phyloP scores from a whole-genome alignment of 2,113 vertebrate species.

The Bettongia penicillata region DNA sequence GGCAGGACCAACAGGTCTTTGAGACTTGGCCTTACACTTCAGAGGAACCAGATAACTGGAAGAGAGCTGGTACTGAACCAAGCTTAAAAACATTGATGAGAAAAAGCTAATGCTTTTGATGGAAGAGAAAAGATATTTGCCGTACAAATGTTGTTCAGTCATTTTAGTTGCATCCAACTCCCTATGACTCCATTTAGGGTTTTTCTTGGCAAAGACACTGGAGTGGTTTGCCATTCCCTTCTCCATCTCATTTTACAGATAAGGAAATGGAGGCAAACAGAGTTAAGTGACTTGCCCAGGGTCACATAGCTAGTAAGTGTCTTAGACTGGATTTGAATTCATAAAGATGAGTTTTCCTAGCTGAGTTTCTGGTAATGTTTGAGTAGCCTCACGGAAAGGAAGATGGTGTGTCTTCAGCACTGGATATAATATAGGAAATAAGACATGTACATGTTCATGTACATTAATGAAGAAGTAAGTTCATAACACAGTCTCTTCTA shows the following conservation, averaged over 20 bases:
- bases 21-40: neutral
- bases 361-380: neutral
- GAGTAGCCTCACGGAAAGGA: neutral
- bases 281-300: too few species aligned
- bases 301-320: neutral
- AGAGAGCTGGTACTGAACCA: neutral
- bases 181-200: neutral
- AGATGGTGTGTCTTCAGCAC: neutral
- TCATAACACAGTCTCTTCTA: neutral
- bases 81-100: neutral
- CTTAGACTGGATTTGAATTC: neutral
- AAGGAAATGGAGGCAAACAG: too few species aligned
- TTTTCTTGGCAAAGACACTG: too few species aligned
- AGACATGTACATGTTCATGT: too few species aligned
- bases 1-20: neutral
- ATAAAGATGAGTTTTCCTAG: neutral
- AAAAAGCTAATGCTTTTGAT: neutral
- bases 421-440: too few species aligned
- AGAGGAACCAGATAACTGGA: neutral
- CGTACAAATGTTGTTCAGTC: neutral
- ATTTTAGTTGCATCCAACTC: too few species aligned
- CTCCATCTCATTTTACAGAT: too few species aligned
- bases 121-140: neutral
- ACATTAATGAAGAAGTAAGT: neutral
- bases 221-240: too few species aligned